Base-by-base conservation (phyloP, 2,888 invertebrate genomes). In the Invenusta paracnida region DNA sequence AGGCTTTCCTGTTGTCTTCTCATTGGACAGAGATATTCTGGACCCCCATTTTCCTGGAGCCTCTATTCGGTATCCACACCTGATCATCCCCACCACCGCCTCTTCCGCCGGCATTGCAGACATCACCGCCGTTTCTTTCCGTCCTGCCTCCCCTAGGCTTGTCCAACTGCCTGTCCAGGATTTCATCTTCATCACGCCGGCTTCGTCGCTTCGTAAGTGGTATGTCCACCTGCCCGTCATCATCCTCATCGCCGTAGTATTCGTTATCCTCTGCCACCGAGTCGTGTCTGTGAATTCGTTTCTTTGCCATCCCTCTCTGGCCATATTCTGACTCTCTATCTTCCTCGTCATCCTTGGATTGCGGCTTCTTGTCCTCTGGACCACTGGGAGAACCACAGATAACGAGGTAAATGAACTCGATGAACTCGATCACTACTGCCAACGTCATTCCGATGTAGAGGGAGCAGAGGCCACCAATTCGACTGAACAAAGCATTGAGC, bases 391-490 rank as follows among this genome's bases (percentile, higher is more conserved):
- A n/a, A 23, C 73, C 73, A 23, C 17, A 73, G 2, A 23, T 73
- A 23, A 83, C 31, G 17, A 83, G 13, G 31, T 82, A 86, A 13
- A 82, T 0, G 27, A 86, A 86, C 28, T 86, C 86, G 2, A 86
- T 82, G 28, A 86, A n/a, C 48, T 86, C 86, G 17, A 86, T 87
- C 13, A 85, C 27, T 17, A 86, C 81, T n/a, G 86, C 85, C 30
- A 86, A 86, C 0, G 85, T 86, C 79, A 86, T 30, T 5, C 86
- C 86, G 27, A 86, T 86, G 28, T 86, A 86, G 17, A 86, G 30
- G 5, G 86, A 86, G 82, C 86, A 86, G 29, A 86, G 82, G 13
- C 86, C 86, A 25, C 86, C 86, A 29, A 86, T 48, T 5, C 86
- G 81, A 25, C 86, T 86, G n/a, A 86, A 87, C 5, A 86, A 29